Evolutionary conservation across 2,797 vertebrate genomes (phyloP).

Genomic region (Cyclopterus lumpus): DNA sequence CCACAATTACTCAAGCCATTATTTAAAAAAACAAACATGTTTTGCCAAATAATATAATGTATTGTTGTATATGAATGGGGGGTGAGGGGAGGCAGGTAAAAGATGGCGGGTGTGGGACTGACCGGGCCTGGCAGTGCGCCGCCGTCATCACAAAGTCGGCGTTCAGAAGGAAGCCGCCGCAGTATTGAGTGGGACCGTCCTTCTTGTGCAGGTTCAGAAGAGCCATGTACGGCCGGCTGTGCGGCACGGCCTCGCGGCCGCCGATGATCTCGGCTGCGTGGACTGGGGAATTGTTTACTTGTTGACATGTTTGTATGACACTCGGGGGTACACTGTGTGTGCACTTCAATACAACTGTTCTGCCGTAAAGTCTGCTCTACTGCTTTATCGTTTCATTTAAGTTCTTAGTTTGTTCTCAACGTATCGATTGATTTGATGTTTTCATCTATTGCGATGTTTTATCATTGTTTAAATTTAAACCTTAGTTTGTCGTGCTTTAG

Average conservation of each 20-base stretch:
- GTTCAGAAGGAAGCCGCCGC: slow-evolving; percentile 73
- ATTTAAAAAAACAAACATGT: background rate
- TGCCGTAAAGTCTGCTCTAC: background rate
- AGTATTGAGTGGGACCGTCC: fast-evolving
- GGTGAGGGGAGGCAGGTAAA: background rate
- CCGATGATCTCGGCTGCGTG: slow-evolving; percentile 47
- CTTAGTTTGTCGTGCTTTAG: no score
- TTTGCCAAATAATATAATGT: background rate
- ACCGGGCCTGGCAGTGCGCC: slow-evolving; percentile 67
- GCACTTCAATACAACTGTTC: background rate
- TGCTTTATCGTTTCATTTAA: no score
- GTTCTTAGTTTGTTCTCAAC: no score
- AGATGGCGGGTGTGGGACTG: slow-evolving; percentile 16
- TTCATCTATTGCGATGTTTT: no score
- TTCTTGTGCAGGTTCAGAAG: fast-evolving
- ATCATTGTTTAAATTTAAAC: no score
- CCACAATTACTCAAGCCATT: background rate
- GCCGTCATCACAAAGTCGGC: slow-evolving; percentile 76
- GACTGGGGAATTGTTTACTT: background rate
- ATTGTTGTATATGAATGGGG: background rate
- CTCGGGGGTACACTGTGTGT: background rate
- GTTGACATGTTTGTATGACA: background rate
- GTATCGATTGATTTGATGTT: no score
- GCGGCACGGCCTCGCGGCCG: slow-evolving; percentile 27
- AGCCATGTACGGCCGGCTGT: slow-evolving; percentile 75